Conservation (phyloP, 2,113 vertebrate species). For the Solea solea region DNA sequence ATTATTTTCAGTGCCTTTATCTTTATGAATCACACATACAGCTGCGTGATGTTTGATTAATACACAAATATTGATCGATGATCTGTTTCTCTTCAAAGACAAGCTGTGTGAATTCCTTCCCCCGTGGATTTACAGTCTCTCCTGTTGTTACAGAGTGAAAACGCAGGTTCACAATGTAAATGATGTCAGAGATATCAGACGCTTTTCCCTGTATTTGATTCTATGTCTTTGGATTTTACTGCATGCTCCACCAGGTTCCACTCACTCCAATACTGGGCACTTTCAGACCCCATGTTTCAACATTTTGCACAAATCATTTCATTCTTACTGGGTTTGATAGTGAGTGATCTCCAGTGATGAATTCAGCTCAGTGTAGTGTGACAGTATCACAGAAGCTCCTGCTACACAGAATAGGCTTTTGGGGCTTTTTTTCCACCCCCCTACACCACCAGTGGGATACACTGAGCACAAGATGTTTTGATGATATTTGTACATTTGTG, state of each 20-base stretch:
- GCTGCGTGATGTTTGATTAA: too few relatives aligned
- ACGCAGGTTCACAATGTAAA: background rate
- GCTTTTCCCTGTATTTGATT: conserved; percentile 8
- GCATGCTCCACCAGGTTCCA: conserved; percentile 15
- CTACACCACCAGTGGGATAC: conserved; percentile 22
- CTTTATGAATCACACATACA: background rate
- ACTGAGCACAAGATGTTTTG: conserved; percentile 33
- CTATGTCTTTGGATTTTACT: conserved; percentile 20
- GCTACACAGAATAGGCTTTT: conserved; percentile 8
- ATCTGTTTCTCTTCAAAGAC: too few relatives aligned
- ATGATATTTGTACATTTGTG: conserved; percentile 52
- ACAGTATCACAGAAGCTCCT: conserved; percentile 31
- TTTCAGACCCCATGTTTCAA: conserved; percentile 30
- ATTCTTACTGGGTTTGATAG: conserved; percentile 37
- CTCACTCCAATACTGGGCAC: conserved; percentile 16
- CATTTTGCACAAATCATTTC: conserved; percentile 36
- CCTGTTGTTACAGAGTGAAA: background rate
- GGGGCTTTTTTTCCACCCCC: conserved; percentile 23
- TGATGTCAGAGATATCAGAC: background rate
- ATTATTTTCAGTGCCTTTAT: background rate
- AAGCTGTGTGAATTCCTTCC: too few relatives aligned
- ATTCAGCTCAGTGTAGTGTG: conserved; percentile 43
- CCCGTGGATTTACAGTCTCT: too few relatives aligned
- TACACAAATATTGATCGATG: too few relatives aligned
- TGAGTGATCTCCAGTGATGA: conserved; percentile 40